Evolutionary conservation across 1,140 invertebrate genomes (phyloP).

Genomic region (Pseudomyrmex dendroicus): DNA sequence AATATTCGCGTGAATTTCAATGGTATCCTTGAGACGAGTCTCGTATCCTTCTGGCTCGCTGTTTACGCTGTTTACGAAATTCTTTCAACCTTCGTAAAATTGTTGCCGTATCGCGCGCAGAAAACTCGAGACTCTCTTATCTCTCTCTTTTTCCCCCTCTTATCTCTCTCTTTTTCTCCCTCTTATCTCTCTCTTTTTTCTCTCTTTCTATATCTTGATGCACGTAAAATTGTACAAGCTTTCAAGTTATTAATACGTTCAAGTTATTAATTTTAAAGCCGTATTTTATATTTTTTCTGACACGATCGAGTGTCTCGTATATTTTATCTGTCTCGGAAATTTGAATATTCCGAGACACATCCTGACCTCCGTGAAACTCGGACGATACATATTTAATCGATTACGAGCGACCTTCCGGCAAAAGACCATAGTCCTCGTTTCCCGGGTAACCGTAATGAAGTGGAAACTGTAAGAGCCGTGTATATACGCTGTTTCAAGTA

Average conservation of each 20-base stretch:
- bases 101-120: slow-evolving; percentile 13
- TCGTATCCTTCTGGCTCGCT: slow-evolving; percentile 35
- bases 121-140: slow-evolving; percentile 8
- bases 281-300: too few relatives aligned
- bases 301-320: too few relatives aligned
- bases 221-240: too few relatives aligned
- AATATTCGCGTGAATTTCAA: not conserved
- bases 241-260: too few relatives aligned
- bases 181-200: too few relatives aligned
- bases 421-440: slow-evolving; percentile 40
- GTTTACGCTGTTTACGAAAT: slow-evolving; percentile 28
- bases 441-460: slow-evolving; percentile 46
- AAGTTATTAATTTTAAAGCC: too few relatives aligned
- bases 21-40: slow-evolving; percentile 34
- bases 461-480: not conserved
- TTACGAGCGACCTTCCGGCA: slow-evolving; percentile 21
- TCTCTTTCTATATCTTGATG: too few relatives aligned
- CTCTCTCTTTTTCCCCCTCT: too few relatives aligned
- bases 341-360: not conserved
- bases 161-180: too few relatives aligned
- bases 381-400: slow-evolving; percentile 47
- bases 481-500: not conserved
- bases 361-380: not conserved
- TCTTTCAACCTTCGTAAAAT: not conserved
- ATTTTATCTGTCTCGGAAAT: not conserved